These are phyloP conservation scores for Callaeas wilsoni DNA, from an alignment of 2,113 vertebrate species.

Conservation along the genomic window DNA sequence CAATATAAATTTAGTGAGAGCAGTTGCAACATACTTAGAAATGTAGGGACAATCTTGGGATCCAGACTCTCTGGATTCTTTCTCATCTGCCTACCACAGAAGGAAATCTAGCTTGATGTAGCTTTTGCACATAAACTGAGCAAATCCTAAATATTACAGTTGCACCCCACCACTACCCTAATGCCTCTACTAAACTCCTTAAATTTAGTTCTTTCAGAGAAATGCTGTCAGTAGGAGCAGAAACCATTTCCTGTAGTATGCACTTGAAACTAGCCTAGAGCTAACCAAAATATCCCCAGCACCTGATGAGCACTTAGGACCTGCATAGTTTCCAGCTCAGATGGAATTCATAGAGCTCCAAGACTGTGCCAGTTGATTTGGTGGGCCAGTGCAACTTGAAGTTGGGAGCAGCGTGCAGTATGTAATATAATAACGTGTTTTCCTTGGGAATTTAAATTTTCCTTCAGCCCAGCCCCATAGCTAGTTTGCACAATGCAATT, in stretches of 20 bases:
- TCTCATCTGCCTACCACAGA: background rate
- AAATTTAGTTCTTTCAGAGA: background rate
- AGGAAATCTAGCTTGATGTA: background rate
- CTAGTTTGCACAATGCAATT: background rate
- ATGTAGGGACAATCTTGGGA: background rate
- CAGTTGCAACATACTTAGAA: background rate
- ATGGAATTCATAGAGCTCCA: background rate
- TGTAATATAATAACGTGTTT: background rate
- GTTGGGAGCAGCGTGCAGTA: background rate
- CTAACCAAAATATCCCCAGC: background rate
- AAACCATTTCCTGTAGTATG: background rate
- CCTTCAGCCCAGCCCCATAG: background rate
- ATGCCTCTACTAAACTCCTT: background rate
- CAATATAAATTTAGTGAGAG: background rate
- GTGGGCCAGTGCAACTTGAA: background rate
- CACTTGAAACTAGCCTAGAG: background rate
- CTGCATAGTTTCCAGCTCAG: background rate
- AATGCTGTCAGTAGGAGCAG: background rate
- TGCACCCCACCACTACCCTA: background rate
- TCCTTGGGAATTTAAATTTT: background rate
- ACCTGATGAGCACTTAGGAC: background rate
- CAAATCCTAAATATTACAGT: background rate
- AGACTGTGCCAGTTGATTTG: background rate
- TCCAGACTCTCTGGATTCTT: background rate
- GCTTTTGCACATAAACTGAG: background rate